Evolutionary conservation across 2,797 vertebrate species (phyloP), one percentile per base, ranked within the genome.

Genomic region (Todus mexicanus): DNA sequence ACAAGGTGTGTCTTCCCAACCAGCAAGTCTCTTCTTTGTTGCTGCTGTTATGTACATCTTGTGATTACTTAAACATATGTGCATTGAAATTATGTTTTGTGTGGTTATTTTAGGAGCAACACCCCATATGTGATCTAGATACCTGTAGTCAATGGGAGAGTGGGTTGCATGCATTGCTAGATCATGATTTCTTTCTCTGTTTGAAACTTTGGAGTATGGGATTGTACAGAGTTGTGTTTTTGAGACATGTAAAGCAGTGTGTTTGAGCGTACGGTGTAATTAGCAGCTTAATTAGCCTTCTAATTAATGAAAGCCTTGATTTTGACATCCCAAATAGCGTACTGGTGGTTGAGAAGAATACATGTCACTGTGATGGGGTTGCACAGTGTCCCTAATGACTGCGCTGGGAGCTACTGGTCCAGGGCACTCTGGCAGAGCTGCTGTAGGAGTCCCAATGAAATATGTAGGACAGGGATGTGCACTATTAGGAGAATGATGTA

Each of bases 1-100:
- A 17, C 21, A 51, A 48, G 22, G 11, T 18, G 25, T 9, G 1
- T 43, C 60, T 53, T 37, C 18, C 20, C 0, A 2, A 7, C 0
- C 21, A 83, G n/a, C 18, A 87, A 10, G 56, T 42, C 25, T 75
- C 33, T 54, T 70, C n/a, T 74, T 42, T 31, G 26, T 51, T 81
- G 38, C 25, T 64, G 5, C 57, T 51, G 11, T 56, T 75, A 21
- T 0, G 5, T 42, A 11, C 7, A 76, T 35, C 38, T 79, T 57
- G 15, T 10, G 5, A 71, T 80, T 90, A 22, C 17, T 11, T 33
- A 15, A 4, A 26, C 12, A 16, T 33, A 15, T 0, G 3, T 53
- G 15, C 29, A 9, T 7, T 61, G 66, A 51, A 84, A 54, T 81
- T 10, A 15, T 4, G 19, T 33, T 78, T 88, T 72, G 16, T 37